A percentile compares a stretch with the other conserved stretches of the same genome.
Evolutionary conservation across 2,113 vertebrate species (phyloP).

Genomic region (Rhinolophus ferrumequinum): DNA sequence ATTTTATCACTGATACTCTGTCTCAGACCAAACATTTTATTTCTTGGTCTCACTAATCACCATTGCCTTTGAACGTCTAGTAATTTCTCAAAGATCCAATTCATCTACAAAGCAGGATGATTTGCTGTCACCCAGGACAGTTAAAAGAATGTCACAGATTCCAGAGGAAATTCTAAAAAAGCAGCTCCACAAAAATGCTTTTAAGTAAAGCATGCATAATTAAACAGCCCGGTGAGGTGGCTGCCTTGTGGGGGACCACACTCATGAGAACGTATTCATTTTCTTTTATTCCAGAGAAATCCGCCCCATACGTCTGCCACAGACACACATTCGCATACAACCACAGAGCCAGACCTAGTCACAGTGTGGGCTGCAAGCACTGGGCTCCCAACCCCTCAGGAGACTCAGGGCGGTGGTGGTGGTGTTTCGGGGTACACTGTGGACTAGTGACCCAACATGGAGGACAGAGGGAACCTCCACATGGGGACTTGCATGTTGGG

Average conservation of each 20-base stretch:
- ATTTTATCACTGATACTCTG: not conserved
- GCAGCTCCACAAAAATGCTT: not conserved
- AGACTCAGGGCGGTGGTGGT: not conserved
- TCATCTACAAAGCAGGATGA: not conserved
- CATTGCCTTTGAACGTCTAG: not conserved
- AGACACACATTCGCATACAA: not conserved
- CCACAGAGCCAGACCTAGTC: not conserved
- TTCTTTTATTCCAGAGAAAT: not conserved
- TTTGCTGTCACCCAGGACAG: not conserved
- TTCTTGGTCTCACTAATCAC: conserved; percentile 39
- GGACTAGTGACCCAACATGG: not conserved
- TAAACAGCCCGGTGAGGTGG: not conserved
- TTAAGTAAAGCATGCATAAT: not conserved
- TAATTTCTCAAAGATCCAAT: conserved; percentile 22
- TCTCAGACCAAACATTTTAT: conserved; percentile 38
- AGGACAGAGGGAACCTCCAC: not conserved
- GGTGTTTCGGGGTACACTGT: not conserved
- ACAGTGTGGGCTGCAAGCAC: not conserved
- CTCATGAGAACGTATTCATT: not conserved
- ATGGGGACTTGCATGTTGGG: not conserved
- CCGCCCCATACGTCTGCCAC: not conserved
- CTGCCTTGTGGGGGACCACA: not conserved
- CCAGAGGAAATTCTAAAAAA: not conserved
- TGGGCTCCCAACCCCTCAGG: not conserved
- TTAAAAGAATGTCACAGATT: not conserved